Base-by-base conservation (phyloP, 2,797 vertebrate genomes). In the Epinephelus awoara region DNA sequence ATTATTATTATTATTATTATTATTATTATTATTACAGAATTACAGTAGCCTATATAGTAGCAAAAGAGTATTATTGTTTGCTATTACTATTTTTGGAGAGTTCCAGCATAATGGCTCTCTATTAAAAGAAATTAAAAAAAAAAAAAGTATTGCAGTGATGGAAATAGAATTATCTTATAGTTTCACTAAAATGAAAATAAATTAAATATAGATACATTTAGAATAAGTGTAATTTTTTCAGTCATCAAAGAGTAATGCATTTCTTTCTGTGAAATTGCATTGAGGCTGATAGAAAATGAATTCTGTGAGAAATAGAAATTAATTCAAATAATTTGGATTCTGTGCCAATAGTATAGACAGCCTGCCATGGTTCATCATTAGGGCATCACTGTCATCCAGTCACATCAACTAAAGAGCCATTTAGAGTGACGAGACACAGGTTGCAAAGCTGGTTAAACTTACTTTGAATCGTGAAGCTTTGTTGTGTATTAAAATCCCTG, bases 351-450 rank as follows among this genome's bases (percentile, higher is more conserved):
- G 40, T 63, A 23, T 64, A 21, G 19, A 71, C 91, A 71, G 61
- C 92, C 92, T 94, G 94, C 88, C 92, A 93, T 75, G 88, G 87
- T 90, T 94, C 93, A 95, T 95, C 96, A 96, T 94, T 89, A 84
- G 91, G 88, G 78, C 85, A 92, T 95, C 14, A 89, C 92, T 96
- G 95, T 95, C 93, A 92, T 93, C 88, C 93, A 94, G 93, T 96
- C 94, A 94, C 95, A 96, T 97, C 95, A 94, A 94, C 94, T 94
- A 95, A 96, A 96, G 96, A 95, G 87, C 94, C 96, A 96, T 96
- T 97, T 97, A 96, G 89, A 94, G 86, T 93, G 94, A 96, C 46
- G 89, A 94, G 92, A 95, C 90, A 88, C 96, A 96, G 95, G 94
- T 96, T 96, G 94, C 87, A 94, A 95, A 95, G 93, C 95, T 96